Conservation (phyloP, 2,888 invertebrate genomes). For the Vandiemenella viatica region DNA sequence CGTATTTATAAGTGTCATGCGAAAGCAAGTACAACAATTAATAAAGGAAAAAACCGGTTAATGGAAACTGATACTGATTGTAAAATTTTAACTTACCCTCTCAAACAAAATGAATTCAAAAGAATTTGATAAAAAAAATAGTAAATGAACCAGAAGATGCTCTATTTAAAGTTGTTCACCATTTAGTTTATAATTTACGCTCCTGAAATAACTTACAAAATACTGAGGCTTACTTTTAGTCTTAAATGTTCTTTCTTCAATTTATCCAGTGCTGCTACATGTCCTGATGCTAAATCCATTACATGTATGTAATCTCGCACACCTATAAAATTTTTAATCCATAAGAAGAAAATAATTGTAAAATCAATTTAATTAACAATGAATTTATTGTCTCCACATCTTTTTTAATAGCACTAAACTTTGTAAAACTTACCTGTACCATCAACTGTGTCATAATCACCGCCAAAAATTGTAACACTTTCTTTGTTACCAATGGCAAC, state of each 20-base stretch:
- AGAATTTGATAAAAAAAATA: too few species aligned
- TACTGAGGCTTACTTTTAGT: constrained; percentile 39
- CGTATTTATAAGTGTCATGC: too few species aligned
- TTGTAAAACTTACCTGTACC: constrained; percentile 53
- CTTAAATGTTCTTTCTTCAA: constrained; percentile 49
- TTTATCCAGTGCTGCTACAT: constrained; percentile 77
- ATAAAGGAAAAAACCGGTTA: too few species aligned
- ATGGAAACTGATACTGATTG: too few species aligned
- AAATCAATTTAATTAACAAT: background rate
- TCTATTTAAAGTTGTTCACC: too few species aligned
- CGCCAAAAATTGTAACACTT: constrained; percentile 73
- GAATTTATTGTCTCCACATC: background rate
- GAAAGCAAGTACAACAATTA: too few species aligned
- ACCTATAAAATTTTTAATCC: too few species aligned
- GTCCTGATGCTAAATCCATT: constrained; percentile 87
- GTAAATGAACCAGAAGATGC: too few species aligned
- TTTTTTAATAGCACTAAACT: constrained; percentile 7
- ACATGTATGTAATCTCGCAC: constrained; percentile 94
- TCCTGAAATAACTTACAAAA: background rate
- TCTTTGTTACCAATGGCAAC: constrained; percentile 81
- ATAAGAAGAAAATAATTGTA: too few species aligned
- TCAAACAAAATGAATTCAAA: too few species aligned
- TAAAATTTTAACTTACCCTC: too few species aligned
- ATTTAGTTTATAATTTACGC: too few species aligned
- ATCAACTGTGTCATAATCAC: constrained; percentile 81